Evolutionary conservation across 2,888 invertebrate species (phyloP), one percentile per base, ranked within the genome.

Genomic region (Mythimna loreyi): DNA sequence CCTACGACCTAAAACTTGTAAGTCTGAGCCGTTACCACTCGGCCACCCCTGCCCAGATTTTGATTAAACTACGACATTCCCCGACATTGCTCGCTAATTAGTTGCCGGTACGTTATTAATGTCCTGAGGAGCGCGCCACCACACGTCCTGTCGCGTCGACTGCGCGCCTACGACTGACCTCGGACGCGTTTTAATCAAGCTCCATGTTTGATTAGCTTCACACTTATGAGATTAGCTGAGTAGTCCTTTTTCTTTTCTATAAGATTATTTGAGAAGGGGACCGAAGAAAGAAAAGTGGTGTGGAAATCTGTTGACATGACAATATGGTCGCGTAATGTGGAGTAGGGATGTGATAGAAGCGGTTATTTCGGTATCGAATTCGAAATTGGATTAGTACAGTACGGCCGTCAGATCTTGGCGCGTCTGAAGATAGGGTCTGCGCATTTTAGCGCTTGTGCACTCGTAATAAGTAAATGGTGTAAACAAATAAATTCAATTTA

Each of bases 101-200:
- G 33, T 11, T 23, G 21, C 65, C 33, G 21, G 74, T 64, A n/a
- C 21, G 64, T 43, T 52, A 50, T 64, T 16, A 64, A 64, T 64
- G 43, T 43, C 1, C 65, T 33, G 43, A 64, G 50, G 63, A 74
- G 19, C 21, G 33, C 25, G 8, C 33, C 50, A 36, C 33, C 8
- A 56, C 43, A 16, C 68, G 43, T 7, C 50, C 21, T 65, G 69
- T 74, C 52, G 74, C 64, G 33, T 16, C 33, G 50, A 43, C 73
- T 2, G n/a, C 30, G 6, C 25, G 74, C n/a, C n/a, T 1, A 25
- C 30, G 13, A 11, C 50, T 73, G 73, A 73, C 50, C 65, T 13
- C 33, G 63, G 30, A n/a, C 60, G 33, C 13, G 21, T 21, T 62
- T 25, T 74, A 69, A 73, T 69, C 68, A 74, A 19, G 1, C 13